Evolutionary conservation across 2,888 invertebrate species (phyloP), one percentile per base, ranked within the genome.

Genomic region (Limenitis camilla): DNA sequence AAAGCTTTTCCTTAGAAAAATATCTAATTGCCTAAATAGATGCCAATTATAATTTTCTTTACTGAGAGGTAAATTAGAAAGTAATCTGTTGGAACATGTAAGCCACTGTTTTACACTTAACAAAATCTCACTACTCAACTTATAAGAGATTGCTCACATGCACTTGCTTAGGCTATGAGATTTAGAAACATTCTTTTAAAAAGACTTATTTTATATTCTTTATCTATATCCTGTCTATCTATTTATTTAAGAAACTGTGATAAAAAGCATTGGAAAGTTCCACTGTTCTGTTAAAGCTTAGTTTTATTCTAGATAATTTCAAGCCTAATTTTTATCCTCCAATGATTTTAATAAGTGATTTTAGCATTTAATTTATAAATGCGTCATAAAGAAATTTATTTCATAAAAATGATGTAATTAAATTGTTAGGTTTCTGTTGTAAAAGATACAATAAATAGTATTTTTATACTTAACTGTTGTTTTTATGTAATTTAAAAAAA

Each of bases 171-270:
- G 19, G 19, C 3, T 19, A 19, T 19, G 19, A 19, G 19, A 19
- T 19, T n/a, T 19, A 19, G 19, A 19, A 19, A 19, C 19, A 19
- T 19, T 19, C 19, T 19, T 19, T 1, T 19, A 19, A 19, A 19
- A 19, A 19, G 19, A 19, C 19, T 19, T 19, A 19, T 19, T 19
- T 19, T 19, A 19, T 19, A 19, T 19, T 28, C 10, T 28, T 19
- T 10, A 30, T n/a, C 10, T 40, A 27, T 30, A 36, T 38, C 33
- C 5, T 47, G 19, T 39, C 7, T 50, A 40, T 33, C n/a, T 38
- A 32, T 32, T 29, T 42, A 29, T 48, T 49, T 52, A 52, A 48
- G 35, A 49, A 50, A 44, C 57, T 57, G 57, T 57, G 55, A 57
- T 57, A 57, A 43, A 40, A 33, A 46, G 46, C 44, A 55, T 51